Base-by-base conservation (phyloP, 1,140 invertebrate species). In the Paracyclopina nana region DNA sequence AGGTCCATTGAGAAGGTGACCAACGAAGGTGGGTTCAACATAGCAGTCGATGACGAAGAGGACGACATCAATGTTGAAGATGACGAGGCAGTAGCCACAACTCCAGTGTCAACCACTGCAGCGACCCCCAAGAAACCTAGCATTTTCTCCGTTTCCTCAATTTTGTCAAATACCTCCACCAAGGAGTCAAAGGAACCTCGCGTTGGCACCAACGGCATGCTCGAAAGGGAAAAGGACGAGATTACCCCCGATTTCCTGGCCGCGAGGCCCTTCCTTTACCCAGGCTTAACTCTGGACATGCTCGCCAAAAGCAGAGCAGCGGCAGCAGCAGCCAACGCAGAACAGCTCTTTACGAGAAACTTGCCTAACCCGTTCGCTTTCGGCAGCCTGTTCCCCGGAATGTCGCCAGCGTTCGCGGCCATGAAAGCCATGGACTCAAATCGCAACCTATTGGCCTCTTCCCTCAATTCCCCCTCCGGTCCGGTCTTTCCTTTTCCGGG, bases 331-430 rank as follows among this genome's bases (percentile, higher is more conserved):
- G 40, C 62, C 16, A 64, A 69, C 70, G 77, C 9, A 73, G 72
- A 25, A 70, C 77, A 41, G 71, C 58, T 67, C 71, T 69, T 63
- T 73, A 57, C 52, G 70, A 60, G 63, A 41, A 42, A 22, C 50
- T n/a, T 49, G 29, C 29, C 29, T 46, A 30, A 16, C 45, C 20
- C 41, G n/a, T 30, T 25, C 20, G 6, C n/a, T 27, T 38, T 22
- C 25, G 18, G 25, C 48, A 26, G 26, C 30, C 45, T 14, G 12
- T 48, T 48, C 27, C 20, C 25, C 1, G 45, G 4, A 16, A 11
- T 28, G 30, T 20, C 24, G 12, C 16, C 42, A 26, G 25, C 20
- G 4, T 18, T 48, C 4, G 45, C 45, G 1, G 45, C 45, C 45
- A 27, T 28, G 29, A 27, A 22, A 12, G 45, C 28, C 25, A 28